Evolutionary conservation across 1,140 invertebrate genomes (phyloP).

Genomic region (Ceratosolen fusciceps): DNA sequence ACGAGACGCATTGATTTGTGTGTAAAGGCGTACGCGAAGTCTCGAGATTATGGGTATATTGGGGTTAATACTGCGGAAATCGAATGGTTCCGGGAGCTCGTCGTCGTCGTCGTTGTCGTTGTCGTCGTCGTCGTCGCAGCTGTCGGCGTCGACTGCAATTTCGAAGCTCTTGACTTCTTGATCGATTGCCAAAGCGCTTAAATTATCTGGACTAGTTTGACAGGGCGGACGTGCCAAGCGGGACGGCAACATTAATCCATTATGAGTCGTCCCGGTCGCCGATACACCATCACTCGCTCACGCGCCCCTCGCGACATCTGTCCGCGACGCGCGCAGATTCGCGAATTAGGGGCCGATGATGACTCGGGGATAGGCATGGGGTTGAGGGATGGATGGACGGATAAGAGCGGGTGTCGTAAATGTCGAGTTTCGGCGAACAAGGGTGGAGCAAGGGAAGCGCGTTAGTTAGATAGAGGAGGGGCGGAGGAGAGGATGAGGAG

Average conservation of each 20-base stretch:
- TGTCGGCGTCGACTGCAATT: background rate
- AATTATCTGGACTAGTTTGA: constrained; percentile 50
- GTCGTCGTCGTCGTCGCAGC: background rate
- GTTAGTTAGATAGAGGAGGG: too few species aligned
- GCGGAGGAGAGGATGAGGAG: too few species aligned
- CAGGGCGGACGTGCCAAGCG: constrained; percentile 29
- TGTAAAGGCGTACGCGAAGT: constrained; percentile 21
- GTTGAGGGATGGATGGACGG: too few species aligned
- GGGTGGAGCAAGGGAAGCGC: too few species aligned
- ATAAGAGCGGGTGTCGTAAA: too few species aligned
- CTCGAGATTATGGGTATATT: too few species aligned
- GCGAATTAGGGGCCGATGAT: background rate
- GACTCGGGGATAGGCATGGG: too few species aligned
- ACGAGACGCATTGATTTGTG: constrained; percentile 14
- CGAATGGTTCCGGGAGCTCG: background rate
- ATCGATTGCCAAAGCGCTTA: constrained; percentile 48
- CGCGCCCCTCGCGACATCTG: constrained; percentile 7
- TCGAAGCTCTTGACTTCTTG: constrained; percentile 34
- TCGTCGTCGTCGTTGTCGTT: background rate
- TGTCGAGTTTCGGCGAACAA: too few species aligned
- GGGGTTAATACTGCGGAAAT: background rate
- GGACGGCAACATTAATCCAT: constrained; percentile 45
- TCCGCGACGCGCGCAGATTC: background rate
- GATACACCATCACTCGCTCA: background rate
- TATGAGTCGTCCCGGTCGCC: constrained; percentile 30